phyloP scores from a whole-genome alignment of 2,888 invertebrate genomes.

The Macaria liturata region DNA sequence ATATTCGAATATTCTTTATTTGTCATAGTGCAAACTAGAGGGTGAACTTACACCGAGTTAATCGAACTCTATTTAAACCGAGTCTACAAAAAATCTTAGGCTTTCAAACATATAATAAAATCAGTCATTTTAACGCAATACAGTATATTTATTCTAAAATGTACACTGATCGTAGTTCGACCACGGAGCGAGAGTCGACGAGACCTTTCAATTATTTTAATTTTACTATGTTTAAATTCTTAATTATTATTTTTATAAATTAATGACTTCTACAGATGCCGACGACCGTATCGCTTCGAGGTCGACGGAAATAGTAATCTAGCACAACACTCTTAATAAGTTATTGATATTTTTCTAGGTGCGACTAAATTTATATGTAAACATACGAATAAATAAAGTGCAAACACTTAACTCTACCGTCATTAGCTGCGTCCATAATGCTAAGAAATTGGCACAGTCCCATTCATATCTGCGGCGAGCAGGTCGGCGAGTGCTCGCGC shows the following conservation, averaged over 20 bases:
- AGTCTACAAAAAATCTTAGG: conserved; percentile 81
- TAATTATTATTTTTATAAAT: conserved; percentile 78
- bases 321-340: conserved; percentile 84
- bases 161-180: conserved; percentile 79
- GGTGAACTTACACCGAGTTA: conserved; percentile 73
- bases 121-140: conserved; percentile 83
- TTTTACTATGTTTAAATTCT: conserved; percentile 77
- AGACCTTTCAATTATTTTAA: conserved; percentile 68
- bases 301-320: conserved; percentile 75
- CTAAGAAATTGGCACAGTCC: conserved; percentile 81
- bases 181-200: conserved; percentile 72
- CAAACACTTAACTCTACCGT: conserved; percentile 84
- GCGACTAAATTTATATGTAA: conserved; percentile 82
- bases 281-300: conserved; percentile 74
- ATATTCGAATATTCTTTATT: conserved; percentile 61
- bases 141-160: conserved; percentile 80
- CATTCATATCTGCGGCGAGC: conserved; percentile 61
- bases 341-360: conserved; percentile 83
- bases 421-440: conserved; percentile 75
- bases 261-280: conserved; percentile 78
- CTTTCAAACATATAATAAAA: conserved; percentile 81
- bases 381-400: conserved; percentile 84
- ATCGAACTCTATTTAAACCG: conserved; percentile 73
- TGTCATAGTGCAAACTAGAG: conserved; percentile 78
- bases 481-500: conserved; percentile 12